Conservation (phyloP, 2,797 vertebrate species). For the Falco berigora region DNA sequence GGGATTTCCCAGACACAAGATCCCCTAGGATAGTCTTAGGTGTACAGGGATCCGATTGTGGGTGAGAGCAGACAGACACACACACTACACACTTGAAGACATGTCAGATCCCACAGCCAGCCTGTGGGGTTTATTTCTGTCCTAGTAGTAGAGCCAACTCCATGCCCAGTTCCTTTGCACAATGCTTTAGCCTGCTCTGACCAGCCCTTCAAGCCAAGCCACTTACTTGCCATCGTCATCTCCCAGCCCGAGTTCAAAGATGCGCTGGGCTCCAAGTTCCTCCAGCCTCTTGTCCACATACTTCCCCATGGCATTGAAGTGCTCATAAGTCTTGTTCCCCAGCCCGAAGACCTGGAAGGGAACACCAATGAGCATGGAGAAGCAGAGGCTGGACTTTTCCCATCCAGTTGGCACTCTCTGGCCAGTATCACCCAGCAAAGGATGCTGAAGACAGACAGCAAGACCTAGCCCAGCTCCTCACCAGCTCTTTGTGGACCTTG, state of each 20-base stretch:
- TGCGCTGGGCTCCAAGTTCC: constrained; percentile 87
- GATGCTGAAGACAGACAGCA: background rate
- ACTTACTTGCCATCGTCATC: constrained; percentile 97
- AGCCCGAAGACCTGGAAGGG: constrained; percentile 87
- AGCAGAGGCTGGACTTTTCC: background rate
- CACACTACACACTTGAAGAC: background rate
- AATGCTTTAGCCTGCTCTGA: background rate
- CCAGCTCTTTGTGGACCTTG: background rate
- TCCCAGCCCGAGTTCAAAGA: constrained; percentile 92
- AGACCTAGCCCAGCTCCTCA: background rate
- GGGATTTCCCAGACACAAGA: background rate
- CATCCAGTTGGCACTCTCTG: background rate
- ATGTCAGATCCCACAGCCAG: rapidly evolving
- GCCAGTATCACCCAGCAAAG: background rate
- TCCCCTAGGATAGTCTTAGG: background rate
- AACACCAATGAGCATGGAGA: background rate
- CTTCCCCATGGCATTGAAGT: constrained; percentile 97
- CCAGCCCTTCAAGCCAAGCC: background rate
- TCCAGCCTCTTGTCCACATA: constrained; percentile 92
- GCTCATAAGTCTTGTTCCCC: constrained; percentile 98
- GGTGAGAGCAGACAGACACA: background rate
- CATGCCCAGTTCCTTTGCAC: background rate
- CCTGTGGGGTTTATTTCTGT: background rate
- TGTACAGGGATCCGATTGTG: background rate
- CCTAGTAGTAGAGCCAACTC: background rate